phyloP scores from a whole-genome alignment of 2,888 invertebrate species.

The Ligdia adustata region DNA sequence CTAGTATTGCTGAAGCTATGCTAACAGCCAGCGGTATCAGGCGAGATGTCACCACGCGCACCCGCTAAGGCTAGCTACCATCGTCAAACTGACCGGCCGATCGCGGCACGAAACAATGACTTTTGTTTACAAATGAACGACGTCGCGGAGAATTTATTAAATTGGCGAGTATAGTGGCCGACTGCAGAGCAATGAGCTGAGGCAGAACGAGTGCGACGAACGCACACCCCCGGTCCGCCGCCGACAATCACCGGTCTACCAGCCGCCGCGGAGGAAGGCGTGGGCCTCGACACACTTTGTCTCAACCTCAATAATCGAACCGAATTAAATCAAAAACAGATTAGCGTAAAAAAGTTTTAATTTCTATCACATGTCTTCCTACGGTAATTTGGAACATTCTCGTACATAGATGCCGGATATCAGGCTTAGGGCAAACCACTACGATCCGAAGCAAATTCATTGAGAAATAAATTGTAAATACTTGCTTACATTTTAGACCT shows the following conservation, averaged over 20 bases:
- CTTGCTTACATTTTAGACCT: not conserved
- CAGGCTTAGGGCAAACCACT: conserved; percentile 69
- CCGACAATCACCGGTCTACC: conserved; percentile 57
- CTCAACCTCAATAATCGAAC: conserved; percentile 30
- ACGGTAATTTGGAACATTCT: conserved; percentile 77
- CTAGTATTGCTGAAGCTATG: conserved; percentile 45
- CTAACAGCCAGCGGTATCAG: conserved; percentile 22
- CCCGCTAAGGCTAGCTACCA: conserved; percentile 67
- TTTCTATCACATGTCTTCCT: conserved; percentile 82
- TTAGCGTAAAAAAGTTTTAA: conserved; percentile 81
- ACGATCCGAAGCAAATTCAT: conserved; percentile 69
- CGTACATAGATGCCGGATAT: conserved; percentile 77
- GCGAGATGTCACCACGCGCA: conserved; percentile 59
- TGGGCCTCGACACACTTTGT: conserved; percentile 60
- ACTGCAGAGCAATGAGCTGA: conserved; percentile 63
- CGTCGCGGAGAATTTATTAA: conserved; percentile 74
- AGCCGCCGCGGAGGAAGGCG: conserved; percentile 65
- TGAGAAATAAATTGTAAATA: conserved; percentile 24
- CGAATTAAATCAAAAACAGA: conserved; percentile 45
- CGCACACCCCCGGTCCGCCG: conserved; percentile 59
- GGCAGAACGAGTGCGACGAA: conserved; percentile 63
- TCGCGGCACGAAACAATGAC: conserved; percentile 76
- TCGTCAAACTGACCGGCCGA: conserved; percentile 74
- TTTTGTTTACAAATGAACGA: conserved; percentile 79
- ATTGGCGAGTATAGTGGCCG: conserved; percentile 64